Conservation (phyloP, 2,797 vertebrate genomes). For the Takifugu ocellatus region DNA sequence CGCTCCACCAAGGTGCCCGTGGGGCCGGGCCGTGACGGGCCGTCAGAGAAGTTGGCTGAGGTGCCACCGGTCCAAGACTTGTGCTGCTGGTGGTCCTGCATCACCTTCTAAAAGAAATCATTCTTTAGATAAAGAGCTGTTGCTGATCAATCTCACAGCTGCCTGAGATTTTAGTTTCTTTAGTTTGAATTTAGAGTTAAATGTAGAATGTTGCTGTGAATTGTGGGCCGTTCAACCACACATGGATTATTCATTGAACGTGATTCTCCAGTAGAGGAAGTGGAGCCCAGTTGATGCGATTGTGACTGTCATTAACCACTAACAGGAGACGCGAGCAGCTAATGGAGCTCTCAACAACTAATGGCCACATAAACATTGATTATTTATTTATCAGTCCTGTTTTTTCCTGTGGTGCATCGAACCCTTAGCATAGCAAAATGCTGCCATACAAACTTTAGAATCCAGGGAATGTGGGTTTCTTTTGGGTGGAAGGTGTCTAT, state of each 20-base stretch:
- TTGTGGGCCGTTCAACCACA: neutral
- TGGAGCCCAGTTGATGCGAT: conserved; percentile 75
- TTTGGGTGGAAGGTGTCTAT: too few species aligned
- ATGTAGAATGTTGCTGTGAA: too few species aligned
- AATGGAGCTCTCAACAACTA: conserved; percentile 80
- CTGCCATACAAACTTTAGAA: conserved; percentile 31
- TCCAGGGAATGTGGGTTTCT: neutral
- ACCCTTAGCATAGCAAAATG: conserved; percentile 49
- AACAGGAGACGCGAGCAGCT: conserved; percentile 67
- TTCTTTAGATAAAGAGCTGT: too few species aligned
- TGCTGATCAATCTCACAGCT: too few species aligned
- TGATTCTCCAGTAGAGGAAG: conserved; percentile 71
- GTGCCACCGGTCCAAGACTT: too few species aligned
- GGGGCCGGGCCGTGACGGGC: too few species aligned
- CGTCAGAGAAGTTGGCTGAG: too few species aligned
- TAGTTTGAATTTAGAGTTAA: too few species aligned
- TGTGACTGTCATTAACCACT: conserved; percentile 76
- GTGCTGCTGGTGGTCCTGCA: too few species aligned
- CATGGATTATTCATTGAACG: conserved; percentile 21
- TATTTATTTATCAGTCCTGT: conserved; percentile 74
- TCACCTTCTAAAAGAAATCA: too few species aligned
- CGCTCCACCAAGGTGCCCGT: too few species aligned
- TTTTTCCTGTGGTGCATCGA: conserved; percentile 56
- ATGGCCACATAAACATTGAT: conserved; percentile 76
- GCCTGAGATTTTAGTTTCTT: too few species aligned